A percentile compares a stretch with the other conserved stretches of the same genome.
Conservation (phyloP, 2,113 vertebrate genomes). For the Strix aluco region DNA sequence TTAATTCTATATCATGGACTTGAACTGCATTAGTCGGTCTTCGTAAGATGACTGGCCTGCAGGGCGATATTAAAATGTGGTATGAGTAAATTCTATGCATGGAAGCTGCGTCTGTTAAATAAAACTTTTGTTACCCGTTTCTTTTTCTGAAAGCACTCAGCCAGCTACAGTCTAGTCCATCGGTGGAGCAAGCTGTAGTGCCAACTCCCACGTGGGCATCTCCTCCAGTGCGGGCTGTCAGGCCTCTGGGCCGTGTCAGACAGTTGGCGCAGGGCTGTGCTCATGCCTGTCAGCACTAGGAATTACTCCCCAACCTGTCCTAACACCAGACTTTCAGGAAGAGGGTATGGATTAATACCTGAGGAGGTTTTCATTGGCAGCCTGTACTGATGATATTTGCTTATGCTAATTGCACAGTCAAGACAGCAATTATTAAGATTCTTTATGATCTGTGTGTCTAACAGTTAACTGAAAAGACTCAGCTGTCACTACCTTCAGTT, state of each 20-base stretch:
- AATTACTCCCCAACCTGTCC: conserved; percentile 47
- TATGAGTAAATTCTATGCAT: not conserved
- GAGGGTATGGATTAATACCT: not conserved
- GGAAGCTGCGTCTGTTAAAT: not conserved
- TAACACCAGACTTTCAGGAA: conserved; percentile 78
- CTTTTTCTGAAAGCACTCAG: conserved; percentile 63
- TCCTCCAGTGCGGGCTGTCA: conserved; percentile 59
- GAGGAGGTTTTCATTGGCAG: not conserved
- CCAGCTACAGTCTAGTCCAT: conserved; percentile 69
- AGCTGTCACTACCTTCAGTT: not conserved
- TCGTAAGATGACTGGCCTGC: not conserved
- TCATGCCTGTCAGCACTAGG: conserved; percentile 53
- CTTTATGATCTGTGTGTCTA: not conserved
- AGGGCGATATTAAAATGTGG: not conserved
- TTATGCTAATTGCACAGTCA: not conserved
- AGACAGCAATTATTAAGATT: not conserved
- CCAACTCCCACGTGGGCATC: conserved; percentile 61
- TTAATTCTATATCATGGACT: not conserved
- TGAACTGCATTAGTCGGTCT: not conserved
- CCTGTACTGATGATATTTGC: not conserved
- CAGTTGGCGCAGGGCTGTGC: conserved; percentile 68
- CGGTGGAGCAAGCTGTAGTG: conserved; percentile 70
- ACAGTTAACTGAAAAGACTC: not conserved
- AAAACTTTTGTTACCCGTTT: not conserved
- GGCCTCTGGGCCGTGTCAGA: conserved; percentile 69